These are phyloP conservation scores for Pentalonia nigronervosa DNA, from an alignment of 1,140 invertebrate genomes.

Conservation along the genomic window DNA sequence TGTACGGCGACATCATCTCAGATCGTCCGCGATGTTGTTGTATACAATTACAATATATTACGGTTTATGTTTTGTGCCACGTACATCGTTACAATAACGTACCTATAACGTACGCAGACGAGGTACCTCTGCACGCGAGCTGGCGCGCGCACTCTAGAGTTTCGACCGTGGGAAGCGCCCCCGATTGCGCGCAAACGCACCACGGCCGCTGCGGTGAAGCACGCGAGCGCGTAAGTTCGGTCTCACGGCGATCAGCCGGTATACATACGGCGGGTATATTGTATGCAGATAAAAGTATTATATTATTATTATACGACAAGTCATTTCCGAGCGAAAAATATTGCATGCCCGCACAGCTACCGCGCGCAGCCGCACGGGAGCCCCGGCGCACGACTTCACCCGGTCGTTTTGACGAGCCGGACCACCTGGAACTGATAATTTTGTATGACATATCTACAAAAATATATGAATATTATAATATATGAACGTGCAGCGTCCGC, in stretches of 20 bases:
- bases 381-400: not conserved
- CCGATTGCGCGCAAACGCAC: not conserved
- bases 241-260: not conserved
- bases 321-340: conserved; percentile 2
- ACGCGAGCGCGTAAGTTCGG: not conserved
- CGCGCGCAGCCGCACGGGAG: not conserved
- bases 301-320: not conserved
- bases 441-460: not conserved
- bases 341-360: not conserved
- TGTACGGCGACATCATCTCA: not conserved
- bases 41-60: not conserved
- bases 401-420: not conserved
- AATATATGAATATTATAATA: too few species aligned
- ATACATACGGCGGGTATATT: not conserved
- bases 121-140: not conserved
- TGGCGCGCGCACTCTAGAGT: not conserved
- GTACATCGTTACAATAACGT: not conserved
- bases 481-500: too few species aligned
- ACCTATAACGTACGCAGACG: not conserved
- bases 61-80: not conserved
- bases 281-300: not conserved
- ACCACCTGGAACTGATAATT: not conserved
- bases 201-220: not conserved
- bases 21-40: not conserved
- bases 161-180: conserved; percentile 27